Base-by-base conservation (phyloP, 2,113 vertebrate species). In the Astur gentilis region DNA sequence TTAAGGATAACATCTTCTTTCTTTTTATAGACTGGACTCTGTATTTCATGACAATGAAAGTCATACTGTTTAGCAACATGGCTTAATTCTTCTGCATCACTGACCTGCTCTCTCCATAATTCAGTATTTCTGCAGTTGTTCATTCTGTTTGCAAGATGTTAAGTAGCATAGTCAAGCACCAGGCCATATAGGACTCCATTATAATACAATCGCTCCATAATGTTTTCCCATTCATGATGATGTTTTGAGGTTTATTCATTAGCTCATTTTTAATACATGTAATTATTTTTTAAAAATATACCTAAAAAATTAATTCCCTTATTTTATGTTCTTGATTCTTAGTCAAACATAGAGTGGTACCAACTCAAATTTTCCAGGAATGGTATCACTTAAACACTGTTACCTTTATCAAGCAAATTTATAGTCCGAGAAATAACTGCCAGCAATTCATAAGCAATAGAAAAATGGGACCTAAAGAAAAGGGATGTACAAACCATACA, bases 391-490 rank as follows among this genome's bases (percentile, higher is more conserved):
- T 89, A 26, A 81, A 80, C 47, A 65, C 5, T 45, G 8, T 47
- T 73, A 54, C 7, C 38, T 84, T 90, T 66, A 81, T 47, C 27
- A 92, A 79, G 13, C 3, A 81, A 45, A 92, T 79, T 67, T 52
- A 82, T 21, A 40, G 27, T 23, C 60, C 45, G 49, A 86, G 16
- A 80, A 85, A 84, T 62, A 93, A 82, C 55, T 77, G 84, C 52
- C 29, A 93, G 45, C 22, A 80, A 87, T 79, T 81, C 42, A 80
- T 45, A 89, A 81, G 60, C 23, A 93, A 49, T 7, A 86, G 64
- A 60, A 97, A 96, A 92, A 90, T 16, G 42, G 5, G 36, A 87
- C 65, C 72, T 88, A 97, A 91, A 90, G 26, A 66, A 93, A 95
- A 78, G 26, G 13, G 38, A 97, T 17, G 58, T 44, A 69, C 34